These are phyloP conservation scores for Mizuhopecten yessoensis DNA, from an alignment of 1,140 invertebrate genomes.

Conservation along the genomic window DNA sequence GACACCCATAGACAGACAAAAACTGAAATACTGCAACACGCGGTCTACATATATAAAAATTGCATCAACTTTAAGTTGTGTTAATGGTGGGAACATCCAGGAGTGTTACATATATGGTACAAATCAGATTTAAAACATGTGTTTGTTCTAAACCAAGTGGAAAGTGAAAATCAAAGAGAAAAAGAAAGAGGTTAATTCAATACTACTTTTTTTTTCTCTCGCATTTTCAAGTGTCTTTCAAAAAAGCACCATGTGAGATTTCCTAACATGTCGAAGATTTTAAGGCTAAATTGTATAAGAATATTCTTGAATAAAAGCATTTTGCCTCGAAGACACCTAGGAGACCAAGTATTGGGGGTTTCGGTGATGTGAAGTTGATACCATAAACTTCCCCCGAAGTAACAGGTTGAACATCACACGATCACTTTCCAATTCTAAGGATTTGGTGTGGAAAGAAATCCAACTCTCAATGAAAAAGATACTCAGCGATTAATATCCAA, in stretches of 20 bases:
- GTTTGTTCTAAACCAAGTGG: too few relatives aligned
- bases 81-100: neutral
- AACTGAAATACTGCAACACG: too few relatives aligned
- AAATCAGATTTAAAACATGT: neutral
- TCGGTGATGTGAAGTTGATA: neutral
- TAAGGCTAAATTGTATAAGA: too few relatives aligned
- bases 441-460: neutral
- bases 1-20: constrained; percentile 1
- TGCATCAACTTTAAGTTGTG: neutral
- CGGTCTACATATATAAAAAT: neutral
- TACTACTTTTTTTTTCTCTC: too few relatives aligned
- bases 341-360: neutral
- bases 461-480: too few relatives aligned
- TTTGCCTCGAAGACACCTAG: too few relatives aligned
- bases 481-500: neutral
- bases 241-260: too few relatives aligned
- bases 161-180: too few relatives aligned
- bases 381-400: neutral
- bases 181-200: too few relatives aligned
- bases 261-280: too few relatives aligned
- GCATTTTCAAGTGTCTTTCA: too few relatives aligned
- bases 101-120: neutral
- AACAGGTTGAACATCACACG: neutral
- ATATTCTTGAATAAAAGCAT: too few relatives aligned
- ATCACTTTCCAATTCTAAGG: neutral